These are phyloP conservation scores for Apis florea DNA, from an alignment of 1,140 invertebrate species.

Conservation along the genomic window DNA sequence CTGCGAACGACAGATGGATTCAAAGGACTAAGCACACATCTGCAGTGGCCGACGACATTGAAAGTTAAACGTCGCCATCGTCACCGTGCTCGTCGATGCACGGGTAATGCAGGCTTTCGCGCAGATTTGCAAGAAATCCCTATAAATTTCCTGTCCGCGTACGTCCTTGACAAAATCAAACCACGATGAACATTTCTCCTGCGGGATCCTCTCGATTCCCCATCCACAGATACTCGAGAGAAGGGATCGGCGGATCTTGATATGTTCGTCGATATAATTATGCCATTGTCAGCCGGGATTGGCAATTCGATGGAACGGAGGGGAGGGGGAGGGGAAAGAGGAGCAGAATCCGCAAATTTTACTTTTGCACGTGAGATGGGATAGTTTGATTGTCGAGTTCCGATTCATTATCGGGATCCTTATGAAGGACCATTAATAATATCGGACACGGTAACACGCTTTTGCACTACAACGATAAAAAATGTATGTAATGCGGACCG, in stretches of 20 bases:
- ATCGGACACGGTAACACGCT: constrained; percentile 74
- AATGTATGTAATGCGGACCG: constrained; percentile 42
- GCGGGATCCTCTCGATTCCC: not conserved
- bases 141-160: constrained; percentile 34
- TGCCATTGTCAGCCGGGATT: not conserved
- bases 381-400: constrained; percentile 58
- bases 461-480: constrained; percentile 69
- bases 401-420: constrained; percentile 73
- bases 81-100: constrained; percentile 3
- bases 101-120: not conserved
- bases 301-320: too few species aligned
- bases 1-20: constrained; percentile 65
- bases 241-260: not conserved
- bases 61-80: constrained; percentile 42
- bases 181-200: not conserved
- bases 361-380: not conserved
- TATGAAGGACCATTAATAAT: constrained; percentile 78
- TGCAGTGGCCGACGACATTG: constrained; percentile 14
- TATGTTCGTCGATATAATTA: not conserved
- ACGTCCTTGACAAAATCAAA: constrained; percentile 4
- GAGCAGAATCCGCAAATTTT: constrained; percentile 7
- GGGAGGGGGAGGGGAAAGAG: not conserved
- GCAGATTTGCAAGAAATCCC: constrained; percentile 46
- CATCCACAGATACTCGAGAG: too few species aligned
- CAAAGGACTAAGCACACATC: constrained; percentile 62